Base-by-base conservation (phyloP, 1,140 invertebrate species). In the Drosophila bifasciata region DNA sequence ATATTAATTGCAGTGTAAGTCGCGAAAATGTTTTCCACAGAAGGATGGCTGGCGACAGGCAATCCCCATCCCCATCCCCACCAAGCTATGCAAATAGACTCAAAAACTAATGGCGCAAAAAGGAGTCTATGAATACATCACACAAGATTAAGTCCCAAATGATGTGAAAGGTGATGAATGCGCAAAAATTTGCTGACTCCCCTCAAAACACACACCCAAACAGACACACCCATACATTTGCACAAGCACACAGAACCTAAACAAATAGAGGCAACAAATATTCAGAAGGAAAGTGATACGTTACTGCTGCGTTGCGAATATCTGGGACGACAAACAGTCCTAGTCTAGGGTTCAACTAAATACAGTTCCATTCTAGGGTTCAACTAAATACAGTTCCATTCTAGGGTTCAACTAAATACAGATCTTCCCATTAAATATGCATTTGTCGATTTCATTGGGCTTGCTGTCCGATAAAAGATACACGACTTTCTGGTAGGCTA, bases 71-170 rank as follows among this genome's bases (percentile, higher is more conserved):
- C 3, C 3, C 28, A 28, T 28, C 23, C 45, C 60, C 43, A 61
- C 17, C 32, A 6, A 56, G 60, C 55, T 62, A 77, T 77, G 64
- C 81, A 83, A 86, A 86, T 75, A 79, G 72, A 76, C 63, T 71
- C 77, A 88, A 71, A 71, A 86, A 86, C 74, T 86, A 86, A 86
- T 86, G 83, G 78, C 25, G 61, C 64, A 83, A 88, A 69, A 86
- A 72, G 55, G 77, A 88, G 74, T 88, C 70, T 53, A 79, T 88
- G 83, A 88, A 88, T 88, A 88, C 76, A 88, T 88, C 83, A 88
- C 84, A 88, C 71, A 51, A 79, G 83, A 88, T 88, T 88, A 88
- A 66, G 78, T 76, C 57, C 60, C 63, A 73, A 88, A 83, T 88
- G 73, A 83, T 79, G 83, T 77, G 84, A 76, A 79, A 88, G 76